Base-by-base conservation (phyloP, 1,140 invertebrate species). In the Cylas formicarius region DNA sequence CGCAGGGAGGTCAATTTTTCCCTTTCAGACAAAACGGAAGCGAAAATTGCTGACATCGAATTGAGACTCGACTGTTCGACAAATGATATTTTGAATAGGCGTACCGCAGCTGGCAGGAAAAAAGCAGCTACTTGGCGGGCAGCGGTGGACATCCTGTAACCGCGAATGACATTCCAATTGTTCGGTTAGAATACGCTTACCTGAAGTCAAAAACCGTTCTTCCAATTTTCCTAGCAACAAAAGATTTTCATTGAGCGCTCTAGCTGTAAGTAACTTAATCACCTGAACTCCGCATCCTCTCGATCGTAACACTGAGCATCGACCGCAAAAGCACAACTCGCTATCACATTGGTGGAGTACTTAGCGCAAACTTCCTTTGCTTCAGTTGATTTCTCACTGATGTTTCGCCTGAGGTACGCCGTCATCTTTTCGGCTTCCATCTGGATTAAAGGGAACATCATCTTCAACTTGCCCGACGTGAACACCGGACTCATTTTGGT, bases 401-500 rank as follows among this genome's bases (percentile, higher is more conserved):
- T 10, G 7, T 48, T 26, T 20, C 41, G 41, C 5, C 17, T 23
- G 34, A 52, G 28, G 41, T 61, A 57, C 9, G 41, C 16, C 8
- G 22, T 22, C 17, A 61, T 11, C 11, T 52, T 37, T 7, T 48
- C 23, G 1, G 44, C 57, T 5, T 46, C 34, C 14, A 55, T 38
- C 11, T 52, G 35, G 13, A 69, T 58, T 9, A 64, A 10, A 27
- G 34, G 22, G 61, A 58, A n/a, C 65, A 68, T 67, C 4, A 21
- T 56, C 58, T 68, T 73, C 44, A 77, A 64, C 58, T 76, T 76
- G 2, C 65, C 60, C 0, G 67, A 65, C 4, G 71, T 71, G 50
- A 75, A 77, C 0, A 70, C 64, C 11, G 75, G 73, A 20, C 69
- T 71, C 16, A 74, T 58, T 27, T 74, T 71, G 3, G 52, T 49